Conservation (phyloP, 2,113 vertebrate species). For the Ptilonorhynchus violaceus region DNA sequence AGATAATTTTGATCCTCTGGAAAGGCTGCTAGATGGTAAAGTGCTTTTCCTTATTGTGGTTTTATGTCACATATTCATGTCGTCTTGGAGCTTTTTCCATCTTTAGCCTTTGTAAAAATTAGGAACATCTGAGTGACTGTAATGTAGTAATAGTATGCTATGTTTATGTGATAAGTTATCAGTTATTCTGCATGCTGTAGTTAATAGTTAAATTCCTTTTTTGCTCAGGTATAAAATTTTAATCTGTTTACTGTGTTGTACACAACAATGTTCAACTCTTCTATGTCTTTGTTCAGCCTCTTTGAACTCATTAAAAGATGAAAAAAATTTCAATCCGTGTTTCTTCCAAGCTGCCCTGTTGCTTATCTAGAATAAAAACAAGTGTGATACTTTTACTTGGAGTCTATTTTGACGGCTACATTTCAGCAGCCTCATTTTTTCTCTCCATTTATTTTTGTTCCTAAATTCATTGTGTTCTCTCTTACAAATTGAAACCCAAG, state of each 20-base stretch:
- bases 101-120: constrained; percentile 29
- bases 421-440: neutral
- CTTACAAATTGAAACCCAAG: neutral
- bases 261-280: constrained; percentile 30
- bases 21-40: constrained; percentile 23
- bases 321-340: constrained; percentile 5
- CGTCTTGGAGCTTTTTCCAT: neutral
- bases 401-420: neutral
- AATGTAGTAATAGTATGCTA: constrained; percentile 16
- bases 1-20: constrained; percentile 38
- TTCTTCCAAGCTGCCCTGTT: constrained; percentile 36
- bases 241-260: constrained; percentile 48
- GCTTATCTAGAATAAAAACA: constrained; percentile 25
- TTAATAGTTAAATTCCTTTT: constrained; percentile 53
- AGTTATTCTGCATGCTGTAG: constrained; percentile 49
- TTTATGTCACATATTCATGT: constrained; percentile 23
- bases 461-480: neutral
- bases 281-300: constrained; percentile 31
- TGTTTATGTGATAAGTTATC: constrained; percentile 6
- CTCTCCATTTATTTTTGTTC: neutral
- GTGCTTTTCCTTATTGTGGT: constrained; percentile 24
- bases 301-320: constrained; percentile 34
- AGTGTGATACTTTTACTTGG: neutral
- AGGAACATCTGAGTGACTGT: constrained; percentile 20
- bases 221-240: constrained; percentile 40